Conservation (phyloP, 2,797 vertebrate species). For the Fratercula arctica region DNA sequence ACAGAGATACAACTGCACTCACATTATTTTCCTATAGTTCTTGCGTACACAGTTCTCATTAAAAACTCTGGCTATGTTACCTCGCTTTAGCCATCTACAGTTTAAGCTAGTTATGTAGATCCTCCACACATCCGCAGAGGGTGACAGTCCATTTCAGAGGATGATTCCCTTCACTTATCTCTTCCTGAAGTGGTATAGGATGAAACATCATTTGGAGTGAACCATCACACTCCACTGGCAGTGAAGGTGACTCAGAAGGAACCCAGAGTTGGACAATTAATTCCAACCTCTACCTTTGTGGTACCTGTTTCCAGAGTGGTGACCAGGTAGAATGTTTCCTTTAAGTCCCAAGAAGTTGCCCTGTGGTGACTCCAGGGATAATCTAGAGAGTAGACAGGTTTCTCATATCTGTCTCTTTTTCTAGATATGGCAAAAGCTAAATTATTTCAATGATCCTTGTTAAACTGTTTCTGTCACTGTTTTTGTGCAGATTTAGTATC, state of each 20-base stretch:
- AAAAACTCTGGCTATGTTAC: not conserved
- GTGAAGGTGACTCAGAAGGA: not conserved
- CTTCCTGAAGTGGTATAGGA: not conserved
- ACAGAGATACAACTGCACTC: not conserved
- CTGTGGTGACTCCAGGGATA: not conserved
- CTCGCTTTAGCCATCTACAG: not conserved
- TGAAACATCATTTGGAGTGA: not conserved
- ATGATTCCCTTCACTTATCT: not conserved
- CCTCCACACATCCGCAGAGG: not conserved
- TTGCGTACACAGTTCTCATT: not conserved
- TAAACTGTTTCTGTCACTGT: not conserved
- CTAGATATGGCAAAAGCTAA: not conserved
- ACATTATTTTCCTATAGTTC: not conserved
- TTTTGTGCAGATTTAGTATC: not conserved
- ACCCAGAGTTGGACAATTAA: not conserved
- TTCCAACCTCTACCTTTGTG: not conserved
- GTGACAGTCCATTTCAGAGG: not conserved
- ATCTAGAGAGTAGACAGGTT: not conserved
- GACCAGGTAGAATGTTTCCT: not conserved
- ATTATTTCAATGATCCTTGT: not conserved
- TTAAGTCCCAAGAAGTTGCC: not conserved
- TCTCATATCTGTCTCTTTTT: not conserved
- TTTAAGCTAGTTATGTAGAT: not conserved
- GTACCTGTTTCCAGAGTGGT: not conserved
- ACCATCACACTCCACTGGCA: not conserved